phyloP scores from a whole-genome alignment of 2,888 invertebrate species.

The Flexamia atlantica region DNA sequence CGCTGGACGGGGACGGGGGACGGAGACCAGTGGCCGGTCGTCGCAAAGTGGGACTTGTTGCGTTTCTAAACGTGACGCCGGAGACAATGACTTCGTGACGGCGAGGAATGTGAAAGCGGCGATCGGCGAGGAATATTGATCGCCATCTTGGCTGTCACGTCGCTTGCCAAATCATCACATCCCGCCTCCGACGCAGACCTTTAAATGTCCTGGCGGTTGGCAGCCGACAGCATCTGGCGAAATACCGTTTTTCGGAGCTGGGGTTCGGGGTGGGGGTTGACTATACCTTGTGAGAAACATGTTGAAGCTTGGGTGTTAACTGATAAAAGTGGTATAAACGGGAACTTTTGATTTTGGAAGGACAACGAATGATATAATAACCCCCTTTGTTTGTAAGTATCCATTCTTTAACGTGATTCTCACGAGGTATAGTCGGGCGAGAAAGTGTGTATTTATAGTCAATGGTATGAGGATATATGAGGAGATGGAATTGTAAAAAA shows the following conservation, averaged over 20 bases:
- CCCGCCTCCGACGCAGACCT: constrained; percentile 26
- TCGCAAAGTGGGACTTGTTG: constrained; percentile 53
- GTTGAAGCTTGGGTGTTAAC: too few relatives aligned
- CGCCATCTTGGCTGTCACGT: constrained; percentile 2
- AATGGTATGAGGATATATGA: too few relatives aligned
- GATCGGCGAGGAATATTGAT: constrained; percentile 40
- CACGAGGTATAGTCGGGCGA: too few relatives aligned
- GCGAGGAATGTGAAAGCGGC: constrained; percentile 56
- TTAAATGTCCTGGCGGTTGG: constrained; percentile 18
- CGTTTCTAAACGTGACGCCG: constrained; percentile 55
- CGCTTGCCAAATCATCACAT: constrained; percentile 51
- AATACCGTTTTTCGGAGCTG: not conserved
- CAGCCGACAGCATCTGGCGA: constrained; percentile 2
- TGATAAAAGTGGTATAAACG: too few relatives aligned
- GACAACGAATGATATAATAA: too few relatives aligned
- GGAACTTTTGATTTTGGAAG: too few relatives aligned
- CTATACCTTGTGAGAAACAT: too few relatives aligned
- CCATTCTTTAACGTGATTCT: too few relatives aligned
- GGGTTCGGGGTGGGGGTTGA: too few relatives aligned
- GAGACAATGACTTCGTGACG: constrained; percentile 35
- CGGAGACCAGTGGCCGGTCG: constrained; percentile 8
- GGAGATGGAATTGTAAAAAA: too few relatives aligned
- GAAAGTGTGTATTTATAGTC: too few relatives aligned
- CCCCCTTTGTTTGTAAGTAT: too few relatives aligned
- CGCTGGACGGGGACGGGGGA: not conserved